phyloP scores from a whole-genome alignment of 2,113 vertebrate genomes.

The Typhlomys cinereus region DNA sequence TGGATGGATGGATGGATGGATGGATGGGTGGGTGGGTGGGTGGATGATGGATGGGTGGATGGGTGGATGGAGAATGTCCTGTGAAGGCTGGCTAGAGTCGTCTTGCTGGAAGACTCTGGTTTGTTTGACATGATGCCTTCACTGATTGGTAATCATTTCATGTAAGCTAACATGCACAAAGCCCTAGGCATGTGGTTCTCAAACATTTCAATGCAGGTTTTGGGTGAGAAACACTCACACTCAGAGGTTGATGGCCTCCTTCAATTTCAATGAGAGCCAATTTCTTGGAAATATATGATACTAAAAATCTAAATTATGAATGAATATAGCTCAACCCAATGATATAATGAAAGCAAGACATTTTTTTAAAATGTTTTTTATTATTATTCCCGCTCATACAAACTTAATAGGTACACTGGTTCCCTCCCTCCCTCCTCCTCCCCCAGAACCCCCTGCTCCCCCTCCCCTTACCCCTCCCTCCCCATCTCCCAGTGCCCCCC shows the following conservation, averaged over 20 bases:
- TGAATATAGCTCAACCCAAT: neutral
- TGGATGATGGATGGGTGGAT: neutral
- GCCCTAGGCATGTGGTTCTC: neutral
- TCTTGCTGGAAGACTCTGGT: slow-evolving; percentile 19
- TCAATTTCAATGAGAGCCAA: neutral
- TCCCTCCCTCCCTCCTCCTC: too few relatives aligned
- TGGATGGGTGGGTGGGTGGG: slow-evolving; percentile 11
- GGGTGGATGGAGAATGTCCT: neutral
- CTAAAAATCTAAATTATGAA: neutral
- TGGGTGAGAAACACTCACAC: neutral
- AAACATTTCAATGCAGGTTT: neutral
- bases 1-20: neutral
- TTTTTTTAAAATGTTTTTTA: neutral
- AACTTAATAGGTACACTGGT: too few relatives aligned
- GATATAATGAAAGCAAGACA: slow-evolving; percentile 14
- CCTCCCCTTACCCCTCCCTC: too few relatives aligned
- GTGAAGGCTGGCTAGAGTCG: slow-evolving; percentile 19
- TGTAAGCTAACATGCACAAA: neutral
- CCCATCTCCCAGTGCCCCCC: too few relatives aligned
- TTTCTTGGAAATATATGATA: neutral
- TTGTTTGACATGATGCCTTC: slow-evolving; percentile 57
- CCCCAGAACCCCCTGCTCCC: too few relatives aligned
- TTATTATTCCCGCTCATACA: too few relatives aligned
- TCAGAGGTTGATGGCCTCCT: neutral
- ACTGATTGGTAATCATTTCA: neutral